Evolutionary conservation across 2,888 invertebrate species (phyloP).

Genomic region (Gerosis bhagava): DNA sequence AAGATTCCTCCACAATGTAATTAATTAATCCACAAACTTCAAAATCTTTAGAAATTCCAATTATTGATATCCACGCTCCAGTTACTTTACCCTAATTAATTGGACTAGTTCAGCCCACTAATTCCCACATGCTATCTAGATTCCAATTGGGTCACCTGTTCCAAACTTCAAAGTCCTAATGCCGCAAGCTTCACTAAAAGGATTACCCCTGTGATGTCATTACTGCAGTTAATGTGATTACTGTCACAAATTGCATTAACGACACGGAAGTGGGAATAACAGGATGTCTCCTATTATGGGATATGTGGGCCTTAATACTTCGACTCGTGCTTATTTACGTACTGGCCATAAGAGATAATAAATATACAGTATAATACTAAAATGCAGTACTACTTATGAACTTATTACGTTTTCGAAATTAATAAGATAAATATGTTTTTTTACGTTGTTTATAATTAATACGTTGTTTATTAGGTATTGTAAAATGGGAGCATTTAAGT

Average conservation of each 20-base stretch:
- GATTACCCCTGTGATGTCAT: constrained; percentile 58
- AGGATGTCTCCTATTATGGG: constrained; percentile 53
- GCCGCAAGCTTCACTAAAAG: constrained; percentile 39
- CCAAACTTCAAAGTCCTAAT: constrained; percentile 9
- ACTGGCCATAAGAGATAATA: too few species aligned
- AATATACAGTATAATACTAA: too few species aligned
- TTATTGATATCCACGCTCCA: too few species aligned
- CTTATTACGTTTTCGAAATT: too few species aligned
- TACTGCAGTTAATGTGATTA: constrained; percentile 68
- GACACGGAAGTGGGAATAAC: constrained; percentile 54
- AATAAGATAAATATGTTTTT: too few species aligned
- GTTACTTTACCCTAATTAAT: constrained; percentile 10
- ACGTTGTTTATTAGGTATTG: too few species aligned
- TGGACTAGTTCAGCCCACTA: not conserved
- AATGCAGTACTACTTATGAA: too few species aligned
- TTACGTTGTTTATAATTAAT: too few species aligned
- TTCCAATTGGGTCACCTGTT: constrained; percentile 15
- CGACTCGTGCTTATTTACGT: not conserved
- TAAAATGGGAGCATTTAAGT: too few species aligned
- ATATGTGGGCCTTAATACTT: constrained; percentile 17
- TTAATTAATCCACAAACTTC: too few species aligned
- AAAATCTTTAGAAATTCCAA: too few species aligned
- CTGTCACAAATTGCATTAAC: constrained; percentile 66
- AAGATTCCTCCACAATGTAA: too few species aligned
- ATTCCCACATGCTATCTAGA: not conserved